phyloP scores from a whole-genome alignment of 2,888 invertebrate genomes.

The Polyploca ridens region DNA sequence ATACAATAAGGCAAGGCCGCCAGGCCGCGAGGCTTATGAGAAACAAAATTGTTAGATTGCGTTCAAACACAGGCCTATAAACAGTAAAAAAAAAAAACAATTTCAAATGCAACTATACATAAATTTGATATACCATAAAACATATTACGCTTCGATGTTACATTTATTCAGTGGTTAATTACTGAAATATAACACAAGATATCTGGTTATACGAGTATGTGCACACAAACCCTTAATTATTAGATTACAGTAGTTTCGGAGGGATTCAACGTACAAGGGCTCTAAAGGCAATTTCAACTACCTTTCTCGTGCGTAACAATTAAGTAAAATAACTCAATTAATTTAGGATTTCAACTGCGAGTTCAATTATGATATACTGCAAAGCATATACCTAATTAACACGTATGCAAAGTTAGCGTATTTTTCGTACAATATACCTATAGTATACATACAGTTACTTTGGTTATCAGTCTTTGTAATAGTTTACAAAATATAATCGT shows the following conservation, averaged over 20 bases:
- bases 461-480: too few relatives aligned
- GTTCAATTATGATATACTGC: background rate
- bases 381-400: too few relatives aligned
- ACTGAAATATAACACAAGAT: background rate
- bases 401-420: too few relatives aligned
- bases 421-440: background rate
- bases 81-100: too few relatives aligned
- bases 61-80: too few relatives aligned
- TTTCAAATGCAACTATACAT: too few relatives aligned
- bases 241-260: slow-evolving; percentile 5
- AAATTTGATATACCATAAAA: background rate
- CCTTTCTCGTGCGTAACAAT: slow-evolving; percentile 2
- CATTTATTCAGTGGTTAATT: background rate
- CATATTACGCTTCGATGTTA: background rate
- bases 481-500: too few relatives aligned
- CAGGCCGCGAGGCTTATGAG: too few relatives aligned
- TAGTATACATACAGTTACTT: too few relatives aligned
- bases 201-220: background rate
- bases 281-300: background rate
- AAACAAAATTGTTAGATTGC: too few relatives aligned
- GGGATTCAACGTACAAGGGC: background rate
- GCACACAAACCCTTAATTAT: background rate
- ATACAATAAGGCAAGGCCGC: too few relatives aligned
- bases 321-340: slow-evolving; percentile 5
- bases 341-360: background rate